phyloP scores from a whole-genome alignment of 2,888 invertebrate genomes.

The Lacanobia wlatinum region DNA sequence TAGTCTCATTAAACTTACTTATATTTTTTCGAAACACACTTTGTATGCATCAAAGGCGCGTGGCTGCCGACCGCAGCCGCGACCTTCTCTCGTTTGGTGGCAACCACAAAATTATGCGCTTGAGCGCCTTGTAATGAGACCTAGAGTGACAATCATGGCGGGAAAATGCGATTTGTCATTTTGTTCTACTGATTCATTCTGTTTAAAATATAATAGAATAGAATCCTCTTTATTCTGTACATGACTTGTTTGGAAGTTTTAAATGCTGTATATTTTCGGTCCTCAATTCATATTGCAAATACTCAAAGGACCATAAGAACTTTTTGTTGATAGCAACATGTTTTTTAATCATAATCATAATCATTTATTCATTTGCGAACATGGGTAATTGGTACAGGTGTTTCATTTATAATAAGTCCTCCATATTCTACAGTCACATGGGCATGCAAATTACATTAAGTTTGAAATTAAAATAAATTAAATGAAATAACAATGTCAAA shows the following conservation, averaged over 20 bases:
- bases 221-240: not conserved
- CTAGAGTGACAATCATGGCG: slow-evolving; percentile 61
- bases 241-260: not conserved
- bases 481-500: no score
- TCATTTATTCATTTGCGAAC: no score
- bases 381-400: no score
- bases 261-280: no score
- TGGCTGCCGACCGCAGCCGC: slow-evolving; percentile 77
- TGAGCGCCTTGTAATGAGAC: slow-evolving; percentile 85
- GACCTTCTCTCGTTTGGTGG: slow-evolving; percentile 81
- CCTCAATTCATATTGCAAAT: no score
- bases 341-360: no score
- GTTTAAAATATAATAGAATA: no score
- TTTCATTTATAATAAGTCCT: no score
- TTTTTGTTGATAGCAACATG: not conserved
- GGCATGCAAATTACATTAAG: no score
- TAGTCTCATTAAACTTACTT: slow-evolving; percentile 62
- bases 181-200: not conserved
- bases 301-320: not conserved
- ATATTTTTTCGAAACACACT: slow-evolving; percentile 51
- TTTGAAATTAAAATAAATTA: no score
- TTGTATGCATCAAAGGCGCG: slow-evolving; percentile 72
- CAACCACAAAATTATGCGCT: slow-evolving; percentile 88
- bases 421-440: no score
- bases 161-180: slow-evolving; percentile 15